These are phyloP conservation scores for Lepidothrix coronata DNA, from an alignment of 2,113 vertebrate genomes.

Conservation along the genomic window DNA sequence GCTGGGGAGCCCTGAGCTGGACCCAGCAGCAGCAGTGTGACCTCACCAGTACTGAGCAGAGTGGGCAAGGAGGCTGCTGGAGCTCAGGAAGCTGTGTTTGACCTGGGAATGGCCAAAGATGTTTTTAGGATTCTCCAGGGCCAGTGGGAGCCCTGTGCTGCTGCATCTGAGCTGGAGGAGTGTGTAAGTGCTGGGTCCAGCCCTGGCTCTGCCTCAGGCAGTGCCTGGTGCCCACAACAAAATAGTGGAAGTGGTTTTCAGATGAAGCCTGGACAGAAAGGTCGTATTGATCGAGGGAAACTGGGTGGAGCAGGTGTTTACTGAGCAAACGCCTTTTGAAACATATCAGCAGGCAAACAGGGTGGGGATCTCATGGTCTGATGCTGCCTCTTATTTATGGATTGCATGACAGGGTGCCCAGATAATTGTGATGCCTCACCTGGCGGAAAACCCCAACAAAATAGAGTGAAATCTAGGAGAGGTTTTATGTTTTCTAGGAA, in stretches of 20 bases:
- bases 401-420: background rate
- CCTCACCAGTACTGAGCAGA: background rate
- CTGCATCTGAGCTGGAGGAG: background rate
- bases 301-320: background rate
- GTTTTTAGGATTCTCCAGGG: background rate
- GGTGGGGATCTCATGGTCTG: background rate
- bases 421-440: background rate
- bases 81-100: background rate
- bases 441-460: background rate
- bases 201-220: background rate
- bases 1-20: background rate
- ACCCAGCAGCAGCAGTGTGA: background rate
- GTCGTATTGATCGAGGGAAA: background rate
- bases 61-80: background rate
- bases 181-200: background rate
- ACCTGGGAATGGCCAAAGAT: background rate
- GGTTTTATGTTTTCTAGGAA: conserved; percentile 18
- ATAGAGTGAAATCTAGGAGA: background rate
- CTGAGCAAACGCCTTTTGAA: conserved; percentile 2
- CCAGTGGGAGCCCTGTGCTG: accelerated
- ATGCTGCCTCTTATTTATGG: background rate
- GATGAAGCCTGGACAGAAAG: background rate
- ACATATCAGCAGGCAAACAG: background rate
- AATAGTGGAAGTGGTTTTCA: background rate
- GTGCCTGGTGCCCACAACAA: background rate